A percentile compares a stretch with the other conserved stretches of the same genome.
phyloP scores from a whole-genome alignment of 2,888 invertebrate genomes.

The Pantelozetes paolii region DNA sequence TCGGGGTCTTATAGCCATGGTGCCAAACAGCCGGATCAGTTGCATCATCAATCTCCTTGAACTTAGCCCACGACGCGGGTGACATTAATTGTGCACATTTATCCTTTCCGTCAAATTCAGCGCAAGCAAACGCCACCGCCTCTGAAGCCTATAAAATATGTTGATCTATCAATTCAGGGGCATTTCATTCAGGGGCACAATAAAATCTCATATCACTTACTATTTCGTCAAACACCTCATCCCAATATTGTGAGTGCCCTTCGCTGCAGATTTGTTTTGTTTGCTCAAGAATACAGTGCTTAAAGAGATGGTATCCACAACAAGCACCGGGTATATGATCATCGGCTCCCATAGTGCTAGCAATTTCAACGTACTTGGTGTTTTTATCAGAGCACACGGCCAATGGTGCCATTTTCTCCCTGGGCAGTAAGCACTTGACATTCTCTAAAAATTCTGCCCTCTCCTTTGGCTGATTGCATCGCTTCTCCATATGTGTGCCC shows the following conservation, averaged over 20 bases:
- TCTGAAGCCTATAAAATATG: constrained; percentile 14
- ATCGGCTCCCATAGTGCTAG: not conserved
- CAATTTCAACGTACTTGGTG: not conserved
- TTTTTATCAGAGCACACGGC: not conserved
- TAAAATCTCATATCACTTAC: not conserved
- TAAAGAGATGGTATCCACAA: not conserved
- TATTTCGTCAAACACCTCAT: constrained; percentile 15
- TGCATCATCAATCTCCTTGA: constrained; percentile 4
- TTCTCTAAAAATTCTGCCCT: not conserved
- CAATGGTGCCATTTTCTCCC: not conserved
- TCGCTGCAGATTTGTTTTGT: not conserved
- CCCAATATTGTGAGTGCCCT: constrained; percentile 3
- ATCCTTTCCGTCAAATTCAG: not conserved
- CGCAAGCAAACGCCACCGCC: constrained; percentile 21
- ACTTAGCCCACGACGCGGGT: constrained; percentile 2
- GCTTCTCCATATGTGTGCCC: not conserved
- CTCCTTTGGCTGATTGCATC: not conserved
- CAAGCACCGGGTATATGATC: not conserved
- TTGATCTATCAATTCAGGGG: not conserved
- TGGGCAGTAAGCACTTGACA: not conserved
- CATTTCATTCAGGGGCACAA: too few species aligned
- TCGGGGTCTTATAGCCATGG: constrained; percentile 28
- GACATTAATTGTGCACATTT: constrained; percentile 4
- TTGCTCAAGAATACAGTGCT: not conserved
- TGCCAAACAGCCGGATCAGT: not conserved